Conservation (phyloP, 2,797 vertebrate species). For the Sebastes iracundus region DNA sequence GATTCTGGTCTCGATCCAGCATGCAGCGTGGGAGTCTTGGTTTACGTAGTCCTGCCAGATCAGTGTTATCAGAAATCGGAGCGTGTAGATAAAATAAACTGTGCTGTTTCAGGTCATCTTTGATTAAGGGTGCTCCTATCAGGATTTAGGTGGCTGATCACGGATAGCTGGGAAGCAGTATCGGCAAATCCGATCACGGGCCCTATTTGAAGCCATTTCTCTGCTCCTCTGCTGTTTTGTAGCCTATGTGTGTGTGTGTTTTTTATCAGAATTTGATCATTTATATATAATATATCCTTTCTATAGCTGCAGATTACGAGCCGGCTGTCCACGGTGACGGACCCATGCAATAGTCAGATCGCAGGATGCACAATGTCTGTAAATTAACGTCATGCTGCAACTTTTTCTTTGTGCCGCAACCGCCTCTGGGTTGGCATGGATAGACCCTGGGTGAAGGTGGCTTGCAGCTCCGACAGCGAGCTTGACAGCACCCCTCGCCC, state of each 20-base stretch:
- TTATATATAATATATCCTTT: too few species aligned
- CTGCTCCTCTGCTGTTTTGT: not conserved
- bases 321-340: too few species aligned
- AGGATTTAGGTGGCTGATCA: not conserved
- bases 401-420: not conserved
- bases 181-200: not conserved
- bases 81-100: slow-evolving; percentile 6
- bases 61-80: slow-evolving; percentile 3
- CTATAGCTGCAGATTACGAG: not conserved
- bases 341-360: not conserved
- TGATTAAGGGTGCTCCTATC: not conserved
- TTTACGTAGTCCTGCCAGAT: slow-evolving; percentile 3
- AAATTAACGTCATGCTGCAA: not conserved
- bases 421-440: too few species aligned
- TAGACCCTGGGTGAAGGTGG: too few species aligned
- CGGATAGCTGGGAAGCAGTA: not conserved
- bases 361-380: not conserved
- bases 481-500: too few species aligned
- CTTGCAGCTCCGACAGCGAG: too few species aligned
- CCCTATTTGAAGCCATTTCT: not conserved
- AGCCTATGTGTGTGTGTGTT: too few species aligned
- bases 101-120: slow-evolving; percentile 1
- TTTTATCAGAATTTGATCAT: too few species aligned
- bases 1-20: not conserved
- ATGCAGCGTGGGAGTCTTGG: not conserved